Evolutionary conservation across 2,113 vertebrate genomes (phyloP).

Genomic region (Mus pahari): DNA sequence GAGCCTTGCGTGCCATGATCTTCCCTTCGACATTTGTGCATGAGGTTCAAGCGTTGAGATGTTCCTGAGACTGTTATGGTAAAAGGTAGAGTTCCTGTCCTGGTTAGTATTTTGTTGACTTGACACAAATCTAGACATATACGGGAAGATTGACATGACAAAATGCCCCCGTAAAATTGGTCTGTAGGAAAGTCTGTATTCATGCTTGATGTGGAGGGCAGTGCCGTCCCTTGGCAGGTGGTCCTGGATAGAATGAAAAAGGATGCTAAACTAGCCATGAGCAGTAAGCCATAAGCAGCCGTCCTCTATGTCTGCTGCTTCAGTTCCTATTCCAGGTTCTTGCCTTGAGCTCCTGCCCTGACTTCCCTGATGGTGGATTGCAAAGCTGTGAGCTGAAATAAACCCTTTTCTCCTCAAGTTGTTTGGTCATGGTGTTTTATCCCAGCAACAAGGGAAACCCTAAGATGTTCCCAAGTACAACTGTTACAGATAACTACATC

Average conservation of each 20-base stretch:
- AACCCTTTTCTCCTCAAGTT: neutral
- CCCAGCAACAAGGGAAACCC: neutral
- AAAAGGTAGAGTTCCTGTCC: neutral
- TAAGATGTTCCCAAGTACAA: neutral
- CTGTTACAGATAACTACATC: neutral
- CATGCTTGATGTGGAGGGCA: neutral
- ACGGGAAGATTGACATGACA: neutral
- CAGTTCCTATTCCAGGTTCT: neutral
- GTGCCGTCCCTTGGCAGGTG: neutral
- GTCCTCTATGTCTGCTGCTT: neutral
- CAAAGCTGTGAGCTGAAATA: neutral
- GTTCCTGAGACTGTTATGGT: rapidly evolving
- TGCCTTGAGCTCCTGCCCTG: neutral
- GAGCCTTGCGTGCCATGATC: neutral
- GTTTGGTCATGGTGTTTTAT: neutral
- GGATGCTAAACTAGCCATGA: neutral
- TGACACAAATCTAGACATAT: neutral
- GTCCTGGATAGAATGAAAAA: neutral
- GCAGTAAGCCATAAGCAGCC: neutral
- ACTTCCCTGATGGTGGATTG: neutral
- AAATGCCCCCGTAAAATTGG: neutral
- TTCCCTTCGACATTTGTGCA: neutral
- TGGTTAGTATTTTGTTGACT: neutral
- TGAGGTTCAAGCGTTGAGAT: neutral
- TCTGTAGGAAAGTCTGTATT: neutral